Evolutionary conservation across 1,140 invertebrate genomes (phyloP), one percentile per base, ranked within the genome.

Genomic region (Gryllus bimaculatus): DNA sequence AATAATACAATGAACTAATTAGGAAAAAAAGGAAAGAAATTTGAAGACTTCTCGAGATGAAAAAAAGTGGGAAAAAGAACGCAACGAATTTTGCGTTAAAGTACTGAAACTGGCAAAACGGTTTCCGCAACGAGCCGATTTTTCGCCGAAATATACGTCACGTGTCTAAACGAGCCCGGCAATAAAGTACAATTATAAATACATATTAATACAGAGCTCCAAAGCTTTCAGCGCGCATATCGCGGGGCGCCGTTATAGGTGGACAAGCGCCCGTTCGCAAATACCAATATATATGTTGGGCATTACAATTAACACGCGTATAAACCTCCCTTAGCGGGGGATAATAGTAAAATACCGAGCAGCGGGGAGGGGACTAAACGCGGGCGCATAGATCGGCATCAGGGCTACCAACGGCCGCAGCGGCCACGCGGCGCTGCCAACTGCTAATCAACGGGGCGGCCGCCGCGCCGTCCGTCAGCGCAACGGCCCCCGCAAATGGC

Each of bases 111-210:
- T 39, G 26, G 26, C 18, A 7, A 66, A 66, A 66, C 54, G 2
- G 18, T 66, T 66, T 18, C 54, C 54, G 10, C 54, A 66, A 66
- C 54, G 54, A 10, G 10, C 10, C 54, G 54, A 66, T 66, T 66
- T 18, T 66, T 66, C 54, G 54, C 54, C 54, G 54, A 66, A 66
- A 66, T 66, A 66, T 66, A 66, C 54, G 54, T 66, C 54, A 66
- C 54, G 10, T 66, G 2, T 66, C 54, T 18, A 66, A 66, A 66
- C 54, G 54, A 66, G 54, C 54, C 18, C 2, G 10, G 18, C 54
- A 66, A 66, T 66, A 66, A 66, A 66, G 54, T 66, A 66, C 54
- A 66, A 66, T 66, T 66, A 66, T 66, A 66, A 66, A 66, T 66
- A 66, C 54, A 66, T 66, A 66, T 66, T 66, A 66, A 66, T 66